A percentile compares a stretch with the other conserved stretches of the same genome.
phyloP scores from a whole-genome alignment of 2,888 invertebrate genomes.

The Mesorhabditis spiculigera region DNA sequence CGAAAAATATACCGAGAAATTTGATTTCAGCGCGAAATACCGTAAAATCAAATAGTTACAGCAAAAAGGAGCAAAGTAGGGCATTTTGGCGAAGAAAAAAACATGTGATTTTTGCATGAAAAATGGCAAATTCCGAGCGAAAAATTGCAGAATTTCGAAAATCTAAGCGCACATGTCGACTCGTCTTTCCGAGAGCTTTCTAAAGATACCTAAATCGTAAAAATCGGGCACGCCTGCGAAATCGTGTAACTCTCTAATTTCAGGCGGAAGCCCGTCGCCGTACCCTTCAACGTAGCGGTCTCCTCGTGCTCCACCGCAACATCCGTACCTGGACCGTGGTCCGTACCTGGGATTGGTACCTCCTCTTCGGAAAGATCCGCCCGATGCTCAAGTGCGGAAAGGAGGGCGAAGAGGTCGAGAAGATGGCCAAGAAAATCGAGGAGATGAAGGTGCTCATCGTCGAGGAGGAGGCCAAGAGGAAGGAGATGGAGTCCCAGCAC shows the following conservation, averaged over 20 bases:
- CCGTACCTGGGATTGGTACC: constrained; percentile 80
- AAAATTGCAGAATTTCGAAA: no score
- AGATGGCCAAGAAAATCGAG: constrained; percentile 75
- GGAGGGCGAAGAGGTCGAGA: constrained; percentile 98
- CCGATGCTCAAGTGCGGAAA: constrained; percentile 88
- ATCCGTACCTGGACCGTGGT: constrained; percentile 36
- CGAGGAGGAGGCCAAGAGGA: constrained; percentile 92
- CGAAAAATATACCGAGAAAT: no score
- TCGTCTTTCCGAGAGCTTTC: not conserved
- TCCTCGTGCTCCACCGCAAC: constrained; percentile 36
- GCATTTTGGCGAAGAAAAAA: no score
- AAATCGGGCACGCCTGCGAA: no score
- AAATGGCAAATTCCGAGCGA: no score
- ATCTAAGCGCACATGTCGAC: no score
- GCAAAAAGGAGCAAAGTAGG: constrained; percentile 58
- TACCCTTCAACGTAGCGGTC: constrained; percentile 65
- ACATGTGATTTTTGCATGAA: no score
- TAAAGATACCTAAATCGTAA: no score
- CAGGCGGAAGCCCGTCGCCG: constrained; percentile 20
- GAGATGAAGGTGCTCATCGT: constrained; percentile 94
- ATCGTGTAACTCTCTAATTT: constrained; percentile 65
- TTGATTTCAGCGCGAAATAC: no score
- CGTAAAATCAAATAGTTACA: constrained; percentile 98
- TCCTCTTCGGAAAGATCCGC: constrained; percentile 85
- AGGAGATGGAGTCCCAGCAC: constrained; percentile 78